Evolutionary conservation across 2,888 invertebrate species (phyloP).

Genomic region (Myopa testacea): DNA sequence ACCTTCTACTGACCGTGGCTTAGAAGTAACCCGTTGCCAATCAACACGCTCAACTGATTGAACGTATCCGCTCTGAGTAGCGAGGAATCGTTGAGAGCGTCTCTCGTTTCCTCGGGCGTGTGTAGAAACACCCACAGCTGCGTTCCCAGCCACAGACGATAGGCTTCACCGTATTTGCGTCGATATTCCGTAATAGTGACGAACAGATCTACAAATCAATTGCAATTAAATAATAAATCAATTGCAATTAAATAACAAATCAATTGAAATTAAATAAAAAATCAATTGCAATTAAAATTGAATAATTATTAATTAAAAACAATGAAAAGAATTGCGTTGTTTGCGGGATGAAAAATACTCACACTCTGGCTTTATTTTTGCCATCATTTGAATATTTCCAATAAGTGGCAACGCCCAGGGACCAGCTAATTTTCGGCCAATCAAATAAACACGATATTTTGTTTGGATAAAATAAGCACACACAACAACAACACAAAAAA

Average conservation of each 20-base stretch:
- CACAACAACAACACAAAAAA: constrained; percentile 41
- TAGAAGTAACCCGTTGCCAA: constrained; percentile 64
- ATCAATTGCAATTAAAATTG: no score
- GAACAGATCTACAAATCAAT: not conserved
- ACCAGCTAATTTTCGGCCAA: constrained; percentile 59
- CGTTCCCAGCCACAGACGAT: constrained; percentile 64
- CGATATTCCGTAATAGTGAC: constrained; percentile 56
- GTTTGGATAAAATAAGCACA: constrained; percentile 47
- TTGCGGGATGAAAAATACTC: constrained; percentile 40
- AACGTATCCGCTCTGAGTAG: constrained; percentile 60
- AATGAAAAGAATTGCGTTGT: not conserved
- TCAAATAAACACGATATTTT: constrained; percentile 51
- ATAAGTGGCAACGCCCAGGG: constrained; percentile 63
- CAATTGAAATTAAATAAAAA: not conserved
- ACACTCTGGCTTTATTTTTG: constrained; percentile 63
- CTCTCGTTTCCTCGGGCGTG: constrained; percentile 60
- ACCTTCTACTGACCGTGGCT: constrained; percentile 57
- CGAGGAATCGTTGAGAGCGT: constrained; percentile 59
- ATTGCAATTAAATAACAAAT: not conserved
- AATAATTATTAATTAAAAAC: not conserved
- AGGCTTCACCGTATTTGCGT: constrained; percentile 56
- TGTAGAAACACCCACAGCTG: constrained; percentile 65
- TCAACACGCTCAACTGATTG: constrained; percentile 57
- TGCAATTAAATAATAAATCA: not conserved
- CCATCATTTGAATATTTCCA: constrained; percentile 64